Percentiles rank a stretch among this genome's conserved stretches.
Conservation (phyloP, 2,797 vertebrate genomes). For the Pogoniulus pusillus region DNA sequence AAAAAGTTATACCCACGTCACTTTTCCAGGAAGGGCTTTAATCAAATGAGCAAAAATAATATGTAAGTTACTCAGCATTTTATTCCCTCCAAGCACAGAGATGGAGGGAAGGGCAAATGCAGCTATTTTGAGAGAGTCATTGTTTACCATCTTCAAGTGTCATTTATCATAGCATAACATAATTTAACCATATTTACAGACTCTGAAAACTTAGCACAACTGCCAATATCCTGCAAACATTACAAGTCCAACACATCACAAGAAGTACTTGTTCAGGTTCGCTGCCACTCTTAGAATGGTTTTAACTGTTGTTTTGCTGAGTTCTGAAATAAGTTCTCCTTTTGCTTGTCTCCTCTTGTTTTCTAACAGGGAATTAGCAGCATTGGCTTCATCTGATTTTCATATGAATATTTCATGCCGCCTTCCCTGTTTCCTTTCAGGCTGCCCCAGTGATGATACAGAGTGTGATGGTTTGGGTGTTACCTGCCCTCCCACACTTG, state of each 20-base stretch:
- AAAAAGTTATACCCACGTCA: neutral
- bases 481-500: too few relatives aligned
- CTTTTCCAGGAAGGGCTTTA: slow-evolving; percentile 45
- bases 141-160: slow-evolving; percentile 1
- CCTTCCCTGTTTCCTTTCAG: neutral
- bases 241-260: neutral
- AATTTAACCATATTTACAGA: neutral
- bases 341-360: neutral
- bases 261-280: neutral
- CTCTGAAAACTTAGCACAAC: neutral
- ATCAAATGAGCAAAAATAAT: neutral
- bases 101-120: neutral
- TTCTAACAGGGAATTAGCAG: neutral
- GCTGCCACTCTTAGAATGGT: neutral
- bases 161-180: neutral
- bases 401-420: neutral
- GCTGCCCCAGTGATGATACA: neutral
- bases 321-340: neutral
- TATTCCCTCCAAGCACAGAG: slow-evolving; percentile 9
- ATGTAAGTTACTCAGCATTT: neutral
- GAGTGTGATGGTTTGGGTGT: too few relatives aligned
- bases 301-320: neutral
- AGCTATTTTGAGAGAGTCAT: neutral
- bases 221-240: neutral
- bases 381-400: neutral